These are phyloP conservation scores for Dendrolimus pini DNA, from an alignment of 2,888 invertebrate species.

Conservation along the genomic window DNA sequence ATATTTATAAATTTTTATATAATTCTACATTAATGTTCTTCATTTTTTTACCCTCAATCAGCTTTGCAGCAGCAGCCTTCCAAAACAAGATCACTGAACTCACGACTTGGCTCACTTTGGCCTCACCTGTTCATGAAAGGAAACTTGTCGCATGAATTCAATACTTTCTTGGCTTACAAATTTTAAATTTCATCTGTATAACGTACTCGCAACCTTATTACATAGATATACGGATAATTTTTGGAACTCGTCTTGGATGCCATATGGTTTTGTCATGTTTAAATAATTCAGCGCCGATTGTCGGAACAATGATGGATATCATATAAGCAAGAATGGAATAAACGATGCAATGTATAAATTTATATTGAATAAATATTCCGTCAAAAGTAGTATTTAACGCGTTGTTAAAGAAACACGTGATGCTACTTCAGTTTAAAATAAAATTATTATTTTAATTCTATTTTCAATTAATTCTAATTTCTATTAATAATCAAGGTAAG, in stretches of 20 bases:
- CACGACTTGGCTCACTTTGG: conserved; percentile 18
- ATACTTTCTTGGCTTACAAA: conserved; percentile 26
- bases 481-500: no score
- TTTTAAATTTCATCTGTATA: conserved; percentile 6
- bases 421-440: no score
- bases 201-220: not conserved
- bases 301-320: conserved; percentile 4
- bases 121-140: conserved; percentile 29
- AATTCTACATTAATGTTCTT: no score
- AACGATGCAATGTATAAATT: not conserved
- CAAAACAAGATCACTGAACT: conserved; percentile 10
- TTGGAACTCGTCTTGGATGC: not conserved
- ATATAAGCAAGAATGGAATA: conserved; percentile 1
- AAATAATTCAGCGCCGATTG: not conserved
- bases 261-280: not conserved
- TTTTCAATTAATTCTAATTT: no score
- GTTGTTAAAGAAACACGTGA: not conserved
- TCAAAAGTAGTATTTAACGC: not conserved
- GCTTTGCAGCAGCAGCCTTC: not conserved
- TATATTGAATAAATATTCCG: not conserved
- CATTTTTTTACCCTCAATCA: no score
- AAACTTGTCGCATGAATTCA: conserved; percentile 24
- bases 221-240: not conserved
- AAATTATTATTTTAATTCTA: no score
- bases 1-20: no score